Base-by-base conservation (phyloP, 2,888 invertebrate species). In the Temnothorax rugatulus region DNA sequence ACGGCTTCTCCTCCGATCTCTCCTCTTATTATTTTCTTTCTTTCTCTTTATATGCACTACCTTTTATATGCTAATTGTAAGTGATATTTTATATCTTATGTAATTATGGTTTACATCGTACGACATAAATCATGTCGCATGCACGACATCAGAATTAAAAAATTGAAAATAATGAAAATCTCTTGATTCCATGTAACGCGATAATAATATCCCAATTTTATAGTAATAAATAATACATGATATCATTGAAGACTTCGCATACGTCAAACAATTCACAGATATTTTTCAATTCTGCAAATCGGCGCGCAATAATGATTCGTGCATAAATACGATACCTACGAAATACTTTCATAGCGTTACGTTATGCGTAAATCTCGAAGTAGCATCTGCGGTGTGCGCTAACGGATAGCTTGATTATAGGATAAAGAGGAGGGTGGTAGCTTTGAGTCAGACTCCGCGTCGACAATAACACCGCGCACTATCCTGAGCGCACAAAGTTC, bases 371-470 rank as follows among this genome's bases (percentile, higher is more conserved):
- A 77, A 68, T 54, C 68, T 44, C 21, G 44, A 68, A n/a, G n/a
- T 34, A 54, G 64, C 50, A 68, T 73, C 44, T 57, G n/a, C 57
- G 68, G 25, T 54, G 29, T 71, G 38, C 73, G 79, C 82, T 89
- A 89, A 89, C 79, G 54, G 83, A 88, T 84, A 87, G 83, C 86
- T 92, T 90, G 88, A 89, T 91, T 93, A 87, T 92, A 95, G 94
- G 95, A 95, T 89, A 95, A 95, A 92, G 96, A 96, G 91, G 96
- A 96, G 87, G 95, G 96, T 86, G 96, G 97, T 91, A 96, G 96
- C 93, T 96, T 97, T 94, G 97, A 97, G 95, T 97, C 97, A 13
- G 97, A 98, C 95, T 97, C 97, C 9, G 97, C 97, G 93, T 97
- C 97, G 44, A 97, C 97, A 77, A 94, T 95, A 18, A 97, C 97